A percentile compares a stretch with the other conserved stretches of the same genome.
Evolutionary conservation across 2,888 invertebrate genomes (phyloP).

Genomic region (Parnassius glacialis): DNA sequence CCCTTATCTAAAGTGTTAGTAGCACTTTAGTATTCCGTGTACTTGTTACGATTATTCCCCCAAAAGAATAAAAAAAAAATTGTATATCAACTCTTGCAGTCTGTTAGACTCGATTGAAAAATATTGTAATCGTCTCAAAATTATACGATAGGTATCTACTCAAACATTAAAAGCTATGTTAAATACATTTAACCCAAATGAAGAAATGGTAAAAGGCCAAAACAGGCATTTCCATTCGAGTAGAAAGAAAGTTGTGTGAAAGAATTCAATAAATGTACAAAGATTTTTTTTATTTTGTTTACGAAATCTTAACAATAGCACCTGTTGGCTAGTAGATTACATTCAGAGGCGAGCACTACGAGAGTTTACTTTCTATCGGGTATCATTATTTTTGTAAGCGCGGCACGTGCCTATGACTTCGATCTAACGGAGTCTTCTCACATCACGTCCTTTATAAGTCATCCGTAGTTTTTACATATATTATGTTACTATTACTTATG

Average conservation of each 20-base stretch:
- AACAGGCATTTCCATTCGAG: background rate
- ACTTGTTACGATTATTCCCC: conserved; percentile 8
- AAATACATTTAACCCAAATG: background rate
- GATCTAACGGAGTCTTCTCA: conserved; percentile 59
- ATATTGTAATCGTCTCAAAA: too few relatives aligned
- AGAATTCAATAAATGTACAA: conserved; percentile 10
- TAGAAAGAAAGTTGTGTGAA: conserved; percentile 22
- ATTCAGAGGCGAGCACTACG: conserved; percentile 39
- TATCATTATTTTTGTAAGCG: conserved; percentile 65
- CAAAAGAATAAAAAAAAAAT: conserved; percentile 9
- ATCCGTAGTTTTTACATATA: background rate
- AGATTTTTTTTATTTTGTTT: conserved; percentile 33
- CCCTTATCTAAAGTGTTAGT: conserved; percentile 25
- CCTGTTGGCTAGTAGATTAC: conserved; percentile 41
- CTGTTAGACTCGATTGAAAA: too few relatives aligned
- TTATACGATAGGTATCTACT: too few relatives aligned
- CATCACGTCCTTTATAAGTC: conserved; percentile 36
- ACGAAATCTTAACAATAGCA: conserved; percentile 45
- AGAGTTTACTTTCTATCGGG: conserved; percentile 69
- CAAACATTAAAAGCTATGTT: too few relatives aligned
- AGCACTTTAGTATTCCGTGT: conserved; percentile 25
- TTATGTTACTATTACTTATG: too few relatives aligned
- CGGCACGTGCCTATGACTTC: conserved; percentile 52
- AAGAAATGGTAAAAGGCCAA: background rate
- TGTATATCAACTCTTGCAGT: too few relatives aligned